Conservation (phyloP, 2,888 invertebrate species). For the Stegana nigrithorax region DNA sequence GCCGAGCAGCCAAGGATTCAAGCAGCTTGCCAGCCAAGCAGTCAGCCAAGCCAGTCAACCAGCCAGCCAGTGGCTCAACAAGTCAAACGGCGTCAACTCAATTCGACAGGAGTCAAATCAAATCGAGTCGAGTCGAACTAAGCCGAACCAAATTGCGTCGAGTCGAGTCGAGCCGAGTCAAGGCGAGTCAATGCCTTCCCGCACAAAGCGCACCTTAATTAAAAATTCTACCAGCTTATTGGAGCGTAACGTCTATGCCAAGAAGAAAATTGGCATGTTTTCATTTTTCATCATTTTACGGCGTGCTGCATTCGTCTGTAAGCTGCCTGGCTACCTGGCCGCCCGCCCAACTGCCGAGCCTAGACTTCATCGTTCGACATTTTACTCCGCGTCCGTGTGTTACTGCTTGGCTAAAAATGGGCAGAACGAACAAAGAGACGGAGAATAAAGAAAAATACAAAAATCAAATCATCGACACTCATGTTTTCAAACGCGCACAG, state of each 20-base stretch:
- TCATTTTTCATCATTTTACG: conserved; percentile 10
- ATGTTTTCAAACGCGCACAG: background rate
- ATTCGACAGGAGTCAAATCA: too few species aligned
- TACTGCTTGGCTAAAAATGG: background rate
- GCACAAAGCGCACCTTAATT: conserved; percentile 32
- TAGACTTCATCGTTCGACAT: background rate
- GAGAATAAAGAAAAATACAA: background rate
- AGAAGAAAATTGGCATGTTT: conserved; percentile 36
- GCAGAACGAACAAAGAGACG: background rate
- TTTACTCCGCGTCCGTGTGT: background rate
- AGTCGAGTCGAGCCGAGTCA: too few species aligned
- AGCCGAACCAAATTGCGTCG: too few species aligned
- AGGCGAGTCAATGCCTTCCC: background rate
- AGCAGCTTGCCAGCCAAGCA: too few species aligned
- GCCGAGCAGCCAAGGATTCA: too few species aligned
- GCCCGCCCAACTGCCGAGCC: background rate
- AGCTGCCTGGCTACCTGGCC: background rate
- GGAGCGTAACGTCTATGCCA: conserved; percentile 36
- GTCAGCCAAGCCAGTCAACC: too few species aligned
- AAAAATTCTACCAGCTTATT: conserved; percentile 39
- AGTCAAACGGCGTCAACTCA: too few species aligned
- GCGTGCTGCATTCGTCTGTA: background rate
- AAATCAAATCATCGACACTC: background rate
- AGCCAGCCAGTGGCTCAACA: too few species aligned
- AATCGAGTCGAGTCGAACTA: too few species aligned